Evolutionary conservation across 1,140 invertebrate genomes (phyloP).

Genomic region (Neodiprion lecontei): DNA sequence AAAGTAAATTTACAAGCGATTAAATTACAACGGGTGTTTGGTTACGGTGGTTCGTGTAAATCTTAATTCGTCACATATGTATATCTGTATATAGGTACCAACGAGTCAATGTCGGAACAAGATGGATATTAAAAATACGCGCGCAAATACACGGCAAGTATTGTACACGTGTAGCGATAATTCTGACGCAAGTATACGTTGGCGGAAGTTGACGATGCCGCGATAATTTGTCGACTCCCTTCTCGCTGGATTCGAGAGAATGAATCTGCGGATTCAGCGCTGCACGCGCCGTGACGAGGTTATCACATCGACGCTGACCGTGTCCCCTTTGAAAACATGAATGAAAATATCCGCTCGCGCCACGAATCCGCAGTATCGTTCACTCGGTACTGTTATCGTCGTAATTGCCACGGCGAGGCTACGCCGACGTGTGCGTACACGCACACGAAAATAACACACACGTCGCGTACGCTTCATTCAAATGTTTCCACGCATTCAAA

Average conservation of each 20-base stretch:
- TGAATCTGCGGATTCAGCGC: constrained; percentile 4
- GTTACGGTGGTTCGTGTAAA: too few relatives aligned
- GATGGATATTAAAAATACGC: too few relatives aligned
- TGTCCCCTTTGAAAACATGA: constrained; percentile 3
- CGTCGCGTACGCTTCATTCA: too few relatives aligned
- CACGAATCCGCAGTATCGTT: neutral
- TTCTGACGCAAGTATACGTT: neutral
- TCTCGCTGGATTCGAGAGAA: neutral
- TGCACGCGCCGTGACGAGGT: neutral
- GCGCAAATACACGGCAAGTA: neutral
- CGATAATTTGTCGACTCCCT: neutral
- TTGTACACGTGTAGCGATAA: neutral
- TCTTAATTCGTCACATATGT: too few relatives aligned
- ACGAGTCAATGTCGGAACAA: too few relatives aligned
- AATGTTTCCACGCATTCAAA: too few relatives aligned
- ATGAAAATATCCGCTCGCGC: neutral
- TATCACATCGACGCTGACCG: neutral
- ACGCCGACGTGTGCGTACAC: neutral
- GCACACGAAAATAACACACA: neutral
- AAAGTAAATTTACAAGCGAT: too few relatives aligned
- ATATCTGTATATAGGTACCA: too few relatives aligned
- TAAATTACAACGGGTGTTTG: too few relatives aligned
- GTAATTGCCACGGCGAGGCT: neutral
- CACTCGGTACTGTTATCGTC: neutral
- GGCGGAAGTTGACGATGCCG: neutral